Percentiles rank a stretch among this genome's conserved stretches.
Evolutionary conservation across 2,113 vertebrate species (phyloP).

Genomic region (Pteropus alecto): DNA sequence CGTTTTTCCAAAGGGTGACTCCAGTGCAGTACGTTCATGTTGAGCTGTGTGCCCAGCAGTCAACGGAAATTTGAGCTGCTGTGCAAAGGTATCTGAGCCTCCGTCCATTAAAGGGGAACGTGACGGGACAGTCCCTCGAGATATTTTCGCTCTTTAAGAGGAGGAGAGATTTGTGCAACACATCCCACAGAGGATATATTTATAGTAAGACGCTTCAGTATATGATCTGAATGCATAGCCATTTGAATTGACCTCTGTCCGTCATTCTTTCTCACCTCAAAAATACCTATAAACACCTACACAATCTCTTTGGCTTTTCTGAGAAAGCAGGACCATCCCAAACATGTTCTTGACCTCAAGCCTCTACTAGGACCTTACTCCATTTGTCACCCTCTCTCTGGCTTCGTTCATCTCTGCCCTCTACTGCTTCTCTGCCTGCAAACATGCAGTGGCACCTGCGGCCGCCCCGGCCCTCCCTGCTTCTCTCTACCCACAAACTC

Average conservation of each 20-base stretch:
- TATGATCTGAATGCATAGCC: neutral
- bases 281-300: neutral
- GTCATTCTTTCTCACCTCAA: neutral
- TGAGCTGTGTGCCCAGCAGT: neutral
- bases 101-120: neutral
- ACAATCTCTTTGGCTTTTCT: neutral
- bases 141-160: neutral
- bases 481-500: too few relatives aligned
- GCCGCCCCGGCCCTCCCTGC: rapidly evolving
- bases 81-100: neutral
- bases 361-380: neutral
- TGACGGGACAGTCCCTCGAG: rapidly evolving
- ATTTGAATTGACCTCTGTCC: neutral
- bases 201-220: neutral
- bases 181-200: neutral
- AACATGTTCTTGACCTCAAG: neutral
- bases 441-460: rapidly evolving
- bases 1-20: neutral
- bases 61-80: neutral
- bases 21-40: rapidly evolving
- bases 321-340: neutral
- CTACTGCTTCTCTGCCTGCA: neutral
- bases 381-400: neutral
- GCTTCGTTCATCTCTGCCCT: neutral
- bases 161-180: neutral